Evolutionary conservation across 2,113 vertebrate genomes (phyloP), one percentile per base, ranked within the genome.

Genomic region (Pogonocichla stellata): DNA sequence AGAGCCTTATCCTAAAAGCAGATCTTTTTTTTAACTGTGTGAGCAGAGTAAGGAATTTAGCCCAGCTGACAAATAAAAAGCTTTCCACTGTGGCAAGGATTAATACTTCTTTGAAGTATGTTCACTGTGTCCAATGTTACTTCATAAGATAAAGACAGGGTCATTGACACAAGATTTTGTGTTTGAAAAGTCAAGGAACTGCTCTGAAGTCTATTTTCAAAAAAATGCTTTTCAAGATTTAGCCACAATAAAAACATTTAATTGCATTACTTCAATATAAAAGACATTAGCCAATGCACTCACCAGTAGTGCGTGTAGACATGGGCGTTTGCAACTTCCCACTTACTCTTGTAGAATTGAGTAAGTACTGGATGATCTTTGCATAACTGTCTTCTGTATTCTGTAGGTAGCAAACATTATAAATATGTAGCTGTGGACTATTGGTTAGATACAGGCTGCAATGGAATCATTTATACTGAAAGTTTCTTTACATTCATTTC

Each of bases 191-290:
- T 95, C 80, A 84, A 97, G 90, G 82, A 64, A 77, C 13, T 25
- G 70, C 19, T 36, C 56, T 82, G 91, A 57, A 87, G 82, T 86
- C 88, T 23, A 14, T 25, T 87, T 96, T 67, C n/a, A 13, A 82
- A 96, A 96, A 80, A 45, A 90, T 57, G 47, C 29, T 45, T 94
- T 79, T 26, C 31, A 95, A 95, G 80, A 92, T 64, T 92, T 66
- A 95, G 19, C 80, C 50, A 94, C 82, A 96, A 61, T 64, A 70
- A 96, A 24, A 69, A 34, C 33, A 90, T 78, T 96, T 95, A 71
- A 78, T 86, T 80, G 11, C 17, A 73, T 64, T 87, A 78, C 40
- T 92, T 89, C 36, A n/a, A 28, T 73, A 60, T 69, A 58, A 96
- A 74, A 28, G 28, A 82, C 58, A 72, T 58, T 50, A 57, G 47